These are phyloP conservation scores for Rhegmatorhina hoffmannsi DNA, from an alignment of 2,113 vertebrate genomes.

Conservation along the genomic window DNA sequence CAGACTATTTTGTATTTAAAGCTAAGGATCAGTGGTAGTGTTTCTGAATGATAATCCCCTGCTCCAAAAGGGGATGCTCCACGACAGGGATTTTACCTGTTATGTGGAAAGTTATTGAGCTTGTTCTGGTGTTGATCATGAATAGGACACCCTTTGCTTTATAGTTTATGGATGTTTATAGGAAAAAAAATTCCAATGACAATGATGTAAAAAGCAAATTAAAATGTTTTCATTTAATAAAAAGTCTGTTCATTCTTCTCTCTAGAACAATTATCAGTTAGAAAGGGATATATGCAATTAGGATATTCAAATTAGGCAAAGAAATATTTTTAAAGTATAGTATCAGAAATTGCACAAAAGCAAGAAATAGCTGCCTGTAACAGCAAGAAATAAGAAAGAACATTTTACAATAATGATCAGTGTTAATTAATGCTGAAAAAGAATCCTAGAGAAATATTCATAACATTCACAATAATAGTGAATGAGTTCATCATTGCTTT, in stretches of 20 bases:
- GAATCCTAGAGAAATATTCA: not conserved
- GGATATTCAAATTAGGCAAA: not conserved
- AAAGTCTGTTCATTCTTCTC: not conserved
- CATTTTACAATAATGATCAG: conserved; percentile 19
- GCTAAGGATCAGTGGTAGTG: not conserved
- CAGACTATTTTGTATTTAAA: not conserved
- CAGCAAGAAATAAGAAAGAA: not conserved
- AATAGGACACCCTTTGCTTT: not conserved
- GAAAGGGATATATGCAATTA: not conserved
- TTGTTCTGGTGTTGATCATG: not conserved
- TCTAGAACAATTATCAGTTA: not conserved
- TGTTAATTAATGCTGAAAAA: conserved; percentile 33
- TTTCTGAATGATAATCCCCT: not conserved
- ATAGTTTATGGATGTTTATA: not conserved
- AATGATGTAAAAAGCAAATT: not conserved
- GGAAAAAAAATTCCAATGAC: not conserved
- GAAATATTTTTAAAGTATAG: not conserved
- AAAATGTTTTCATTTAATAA: not conserved
- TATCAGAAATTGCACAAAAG: not conserved
- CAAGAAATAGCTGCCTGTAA: not conserved
- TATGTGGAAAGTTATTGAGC: not conserved
- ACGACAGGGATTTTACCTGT: not conserved
- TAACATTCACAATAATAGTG: conserved; percentile 6
- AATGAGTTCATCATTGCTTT: conserved; percentile 43
- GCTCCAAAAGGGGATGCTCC: not conserved